Base-by-base conservation (phyloP, 2,797 vertebrate species). In the Dicrostonyx torquatus region DNA sequence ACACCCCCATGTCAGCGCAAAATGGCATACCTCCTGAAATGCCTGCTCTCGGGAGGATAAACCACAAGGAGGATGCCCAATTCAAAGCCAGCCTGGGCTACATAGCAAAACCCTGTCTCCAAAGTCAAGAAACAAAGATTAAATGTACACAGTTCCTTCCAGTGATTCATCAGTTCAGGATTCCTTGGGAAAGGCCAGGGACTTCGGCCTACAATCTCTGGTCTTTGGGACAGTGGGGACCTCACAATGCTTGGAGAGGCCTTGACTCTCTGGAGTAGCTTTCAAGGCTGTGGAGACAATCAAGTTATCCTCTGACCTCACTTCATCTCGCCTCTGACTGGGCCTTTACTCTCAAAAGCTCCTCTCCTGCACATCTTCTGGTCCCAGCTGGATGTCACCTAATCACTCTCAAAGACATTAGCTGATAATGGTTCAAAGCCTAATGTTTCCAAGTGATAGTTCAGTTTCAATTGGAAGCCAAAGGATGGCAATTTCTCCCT, bases 391-490 rank as follows among this genome's bases (percentile, higher is more conserved):
- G 86, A 73, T 62, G 50, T 76, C 75, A 90, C 80, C 93, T 91
- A 53, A 86, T 94, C 87, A n/a, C 31, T 37, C 37, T 87, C 75
- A 58, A 87, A 93, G 84, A 94, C 75, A 90, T 90, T 94, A 97
- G 80, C 62, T 91, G 93, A 93, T 91, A 94, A 83, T 83, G 85
- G 58, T 79, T 90, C 68, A 90, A 82, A n/a, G 12, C 45, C 31
- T 95, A 80, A 55, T 15, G 45, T 88, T 91, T 95, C 53, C 40
- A 89, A 95, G 91, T 96, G 34, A 60, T 87, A 91, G 79, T 96
- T 97, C 77, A 55, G 75, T 91, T 95, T 97, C 91, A 95, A 97
- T 95, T 79, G 45, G 94, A 90, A 34, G 89, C 43, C 84, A 55
- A 89, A 84, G 79, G 82, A 91, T 53, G 66, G 76, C 90, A 88